Conservation (phyloP, 2,888 invertebrate genomes). For the Ophion obscuratus region DNA sequence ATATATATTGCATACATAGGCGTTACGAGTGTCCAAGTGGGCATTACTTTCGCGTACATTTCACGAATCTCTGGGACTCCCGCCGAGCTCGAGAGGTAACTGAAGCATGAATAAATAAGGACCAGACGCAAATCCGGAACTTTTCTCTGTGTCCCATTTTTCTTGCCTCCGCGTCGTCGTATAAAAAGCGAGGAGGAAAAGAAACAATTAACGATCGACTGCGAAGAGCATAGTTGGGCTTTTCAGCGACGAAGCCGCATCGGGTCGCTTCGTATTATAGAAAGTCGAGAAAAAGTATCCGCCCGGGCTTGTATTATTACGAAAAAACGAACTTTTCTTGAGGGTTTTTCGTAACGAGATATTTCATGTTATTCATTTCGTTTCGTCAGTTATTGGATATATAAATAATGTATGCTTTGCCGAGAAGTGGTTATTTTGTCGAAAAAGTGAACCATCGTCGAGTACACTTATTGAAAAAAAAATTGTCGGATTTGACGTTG, state of each 20-base stretch:
- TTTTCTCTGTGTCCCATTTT: slow-evolving; percentile 49
- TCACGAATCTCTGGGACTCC: slow-evolving; percentile 39
- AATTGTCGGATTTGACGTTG: too few relatives aligned
- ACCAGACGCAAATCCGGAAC: slow-evolving; percentile 79
- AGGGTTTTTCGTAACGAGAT: neutral
- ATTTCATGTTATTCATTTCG: neutral
- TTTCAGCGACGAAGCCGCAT: slow-evolving; percentile 7
- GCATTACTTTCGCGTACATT: slow-evolving; percentile 53
- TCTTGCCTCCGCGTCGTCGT: slow-evolving; percentile 15
- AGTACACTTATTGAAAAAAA: too few relatives aligned
- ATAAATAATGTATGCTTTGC: too few relatives aligned
- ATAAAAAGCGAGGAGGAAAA: slow-evolving; percentile 61
- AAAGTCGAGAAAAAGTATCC: neutral
- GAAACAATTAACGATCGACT: slow-evolving; percentile 74
- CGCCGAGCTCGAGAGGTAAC: slow-evolving; percentile 77
- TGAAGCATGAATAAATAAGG: slow-evolving; percentile 83
- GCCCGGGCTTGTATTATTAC: slow-evolving; percentile 1
- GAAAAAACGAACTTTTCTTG: neutral
- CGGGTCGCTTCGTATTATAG: slow-evolving; percentile 2
- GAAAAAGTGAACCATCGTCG: too few relatives aligned
- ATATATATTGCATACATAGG: slow-evolving; percentile 12
- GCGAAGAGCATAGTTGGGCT: slow-evolving; percentile 20
- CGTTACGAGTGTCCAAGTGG: slow-evolving; percentile 69
- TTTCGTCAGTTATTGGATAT: neutral
- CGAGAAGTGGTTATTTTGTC: too few relatives aligned